phyloP scores from a whole-genome alignment of 2,113 vertebrate genomes.

The Plestiodon gilberti region DNA sequence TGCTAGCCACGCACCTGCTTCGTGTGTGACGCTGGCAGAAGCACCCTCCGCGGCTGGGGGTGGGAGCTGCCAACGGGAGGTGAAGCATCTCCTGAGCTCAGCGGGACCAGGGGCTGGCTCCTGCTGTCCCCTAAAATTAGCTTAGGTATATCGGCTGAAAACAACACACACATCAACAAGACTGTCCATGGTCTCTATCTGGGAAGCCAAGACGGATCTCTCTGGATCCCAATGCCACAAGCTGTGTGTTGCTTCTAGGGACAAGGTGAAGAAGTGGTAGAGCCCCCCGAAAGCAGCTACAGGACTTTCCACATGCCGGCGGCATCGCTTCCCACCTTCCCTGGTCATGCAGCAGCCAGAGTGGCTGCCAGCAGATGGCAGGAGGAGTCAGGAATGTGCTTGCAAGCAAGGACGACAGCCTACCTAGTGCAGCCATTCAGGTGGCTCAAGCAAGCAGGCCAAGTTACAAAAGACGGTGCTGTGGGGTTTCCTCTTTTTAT shows the following conservation, averaged over 20 bases:
- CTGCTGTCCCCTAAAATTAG: neutral
- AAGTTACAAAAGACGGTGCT: neutral
- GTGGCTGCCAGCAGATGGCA: neutral
- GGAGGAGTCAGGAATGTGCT: neutral
- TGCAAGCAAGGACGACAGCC: neutral
- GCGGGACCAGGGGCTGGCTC: neutral
- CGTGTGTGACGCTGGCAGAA: neutral
- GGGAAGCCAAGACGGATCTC: neutral
- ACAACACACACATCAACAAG: neutral
- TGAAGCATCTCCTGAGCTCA: no score
- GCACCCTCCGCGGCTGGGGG: fast-evolving
- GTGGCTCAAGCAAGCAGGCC: neutral
- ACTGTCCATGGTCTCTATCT: neutral
- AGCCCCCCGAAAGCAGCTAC: no score
- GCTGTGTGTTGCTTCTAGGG: neutral
- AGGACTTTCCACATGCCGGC: no score
- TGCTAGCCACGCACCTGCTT: no score
- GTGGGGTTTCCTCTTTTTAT: neutral
- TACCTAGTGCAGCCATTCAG: no score
- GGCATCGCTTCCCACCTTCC: no score
- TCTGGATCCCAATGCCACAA: neutral
- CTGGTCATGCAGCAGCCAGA: no score
- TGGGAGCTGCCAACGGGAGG: neutral
- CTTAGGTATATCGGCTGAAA: neutral
- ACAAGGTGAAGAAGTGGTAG: neutral